These are phyloP conservation scores for Ceratosolen fusciceps DNA, from an alignment of 1,140 invertebrate species.

Conservation along the genomic window DNA sequence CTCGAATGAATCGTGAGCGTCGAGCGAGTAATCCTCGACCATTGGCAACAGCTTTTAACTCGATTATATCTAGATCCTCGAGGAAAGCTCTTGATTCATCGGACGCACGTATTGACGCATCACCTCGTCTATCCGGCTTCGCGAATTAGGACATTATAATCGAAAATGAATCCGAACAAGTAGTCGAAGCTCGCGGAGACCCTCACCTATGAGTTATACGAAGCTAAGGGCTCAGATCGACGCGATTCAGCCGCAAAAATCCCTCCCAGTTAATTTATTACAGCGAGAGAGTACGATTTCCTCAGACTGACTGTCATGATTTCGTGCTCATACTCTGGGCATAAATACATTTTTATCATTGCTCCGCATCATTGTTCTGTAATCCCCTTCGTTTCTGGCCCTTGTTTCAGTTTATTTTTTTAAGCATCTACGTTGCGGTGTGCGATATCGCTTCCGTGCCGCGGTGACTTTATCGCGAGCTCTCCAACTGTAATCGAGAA, in stretches of 20 bases:
- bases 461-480: not conserved
- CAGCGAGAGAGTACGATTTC: slow-evolving; percentile 4
- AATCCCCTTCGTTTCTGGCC: not conserved
- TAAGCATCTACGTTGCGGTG: no score
- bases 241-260: not conserved
- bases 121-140: not conserved
- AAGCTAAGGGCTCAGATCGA: not conserved
- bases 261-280: slow-evolving; percentile 5
- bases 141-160: slow-evolving; percentile 1
- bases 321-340: no score
- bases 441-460: no score
- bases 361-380: not conserved
- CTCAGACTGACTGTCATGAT: slow-evolving; percentile 19
- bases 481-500: not conserved
- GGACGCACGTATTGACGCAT: not conserved
- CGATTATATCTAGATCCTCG: not conserved
- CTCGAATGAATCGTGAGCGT: no score
- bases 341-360: slow-evolving; percentile 22
- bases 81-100: not conserved
- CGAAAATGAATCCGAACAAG: not conserved
- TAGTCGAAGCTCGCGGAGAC: no score
- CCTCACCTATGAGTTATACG: no score
- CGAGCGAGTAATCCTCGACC: not conserved
- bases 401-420: not conserved
- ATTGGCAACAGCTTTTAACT: not conserved